Base-by-base conservation (phyloP, 2,888 invertebrate species). In the Ariolimax columbianus region DNA sequence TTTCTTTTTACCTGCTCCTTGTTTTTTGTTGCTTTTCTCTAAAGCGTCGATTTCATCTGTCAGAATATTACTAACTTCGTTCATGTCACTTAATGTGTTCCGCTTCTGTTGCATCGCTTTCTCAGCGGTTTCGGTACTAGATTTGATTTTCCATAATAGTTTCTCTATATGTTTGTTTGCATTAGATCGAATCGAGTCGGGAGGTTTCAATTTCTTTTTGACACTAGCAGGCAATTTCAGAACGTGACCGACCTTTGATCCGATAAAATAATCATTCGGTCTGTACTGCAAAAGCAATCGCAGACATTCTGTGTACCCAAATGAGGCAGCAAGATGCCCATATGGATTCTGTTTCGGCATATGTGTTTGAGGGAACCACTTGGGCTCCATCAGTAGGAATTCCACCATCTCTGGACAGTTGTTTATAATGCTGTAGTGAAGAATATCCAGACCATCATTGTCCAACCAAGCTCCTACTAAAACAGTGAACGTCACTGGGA, bases 301-400 rank as follows among this genome's bases (percentile, higher is more conserved):
- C 11, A 85, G 26, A 72, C 85, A 77, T 30, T 85, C 82, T 11
- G 38, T 59, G 70, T 51, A 36, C 1, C 85, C 85, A 3, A 85
- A 38, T 2, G n/a, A 30, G 19, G 85, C 85, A 19, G 85, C 85
- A 7, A 85, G 59, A 68, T 85, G 85, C 26, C 77, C 85, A 40
- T 85, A 85, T 55, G 85, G 85, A 55, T 77, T 82, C 9, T 7
- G 30, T 14, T 30, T 23, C 11, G 85, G 85, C 38, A 72, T 43
- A 17, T 82, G 40, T 14, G 40, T 19, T 30, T 17, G 26, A 9
- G 82, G 82, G 30, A 85, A 85, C 51, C 63, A 70, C 0, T 36
- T 26, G 0, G 55, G 40, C 36, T 82, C 77, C 17, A 30, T 17
- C 33, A 85, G 23, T 4, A 85, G 26, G n/a, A 68, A 77, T 26